Conservation (phyloP, 2,113 vertebrate species). For the Jaculus jaculus region DNA sequence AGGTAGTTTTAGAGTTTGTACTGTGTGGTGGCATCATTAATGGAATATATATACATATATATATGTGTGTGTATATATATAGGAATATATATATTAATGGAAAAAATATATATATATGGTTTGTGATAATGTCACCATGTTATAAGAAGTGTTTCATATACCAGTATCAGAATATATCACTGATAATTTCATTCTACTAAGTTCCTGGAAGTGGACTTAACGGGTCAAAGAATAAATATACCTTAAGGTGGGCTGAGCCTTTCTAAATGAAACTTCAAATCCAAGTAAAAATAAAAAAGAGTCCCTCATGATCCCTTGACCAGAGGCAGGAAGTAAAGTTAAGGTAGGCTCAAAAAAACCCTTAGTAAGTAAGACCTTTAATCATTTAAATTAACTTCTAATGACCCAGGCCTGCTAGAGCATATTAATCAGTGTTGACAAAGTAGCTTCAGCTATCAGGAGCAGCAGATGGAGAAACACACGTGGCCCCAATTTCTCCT, state of each 20-base stretch:
- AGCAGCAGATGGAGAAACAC: constrained; percentile 43
- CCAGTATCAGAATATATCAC: constrained; percentile 2
- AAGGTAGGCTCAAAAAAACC: background rate
- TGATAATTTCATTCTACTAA: constrained; percentile 25
- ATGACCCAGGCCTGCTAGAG: constrained; percentile 11
- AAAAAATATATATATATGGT: too few relatives aligned
- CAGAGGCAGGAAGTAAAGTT: background rate
- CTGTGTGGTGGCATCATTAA: background rate
- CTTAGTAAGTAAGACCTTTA: background rate
- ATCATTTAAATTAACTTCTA: constrained; percentile 43
- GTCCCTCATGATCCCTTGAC: background rate
- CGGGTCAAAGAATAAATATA: constrained; percentile 2
- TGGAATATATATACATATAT: too few relatives aligned
- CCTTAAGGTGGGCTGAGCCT: background rate
- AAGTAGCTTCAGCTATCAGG: constrained; percentile 3
- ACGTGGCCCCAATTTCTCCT: constrained; percentile 18
- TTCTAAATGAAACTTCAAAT: constrained; percentile 12
- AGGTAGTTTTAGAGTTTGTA: background rate
- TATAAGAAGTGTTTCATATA: constrained; percentile 1
- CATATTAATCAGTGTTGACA: constrained; percentile 9
- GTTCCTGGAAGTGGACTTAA: background rate
- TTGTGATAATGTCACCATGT: constrained; percentile 25
- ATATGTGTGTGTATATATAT: too few relatives aligned
- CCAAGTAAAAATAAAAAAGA: background rate
- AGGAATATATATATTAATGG: too few relatives aligned